A percentile compares a stretch with the other conserved stretches of the same genome.
These are phyloP conservation scores for Cheirogaleus major DNA, from an alignment of 2,797 vertebrate genomes.

Conservation along the genomic window DNA sequence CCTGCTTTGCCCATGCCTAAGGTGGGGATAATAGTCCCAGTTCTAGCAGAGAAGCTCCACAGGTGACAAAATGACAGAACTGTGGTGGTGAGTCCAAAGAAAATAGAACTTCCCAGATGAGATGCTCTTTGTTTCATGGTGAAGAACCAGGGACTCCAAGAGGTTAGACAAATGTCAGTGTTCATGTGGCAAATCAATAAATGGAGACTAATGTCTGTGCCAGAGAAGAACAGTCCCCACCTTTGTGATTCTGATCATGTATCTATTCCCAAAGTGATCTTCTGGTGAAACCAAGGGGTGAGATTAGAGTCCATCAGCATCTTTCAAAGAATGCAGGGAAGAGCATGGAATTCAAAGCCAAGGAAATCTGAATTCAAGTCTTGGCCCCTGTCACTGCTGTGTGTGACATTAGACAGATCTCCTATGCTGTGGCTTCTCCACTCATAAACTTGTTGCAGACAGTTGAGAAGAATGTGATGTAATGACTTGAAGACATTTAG, in stretches of 20 bases:
- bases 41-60: not conserved
- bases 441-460: not conserved
- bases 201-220: not conserved
- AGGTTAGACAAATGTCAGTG: not conserved
- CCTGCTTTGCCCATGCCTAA: not conserved
- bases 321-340: not conserved
- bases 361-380: not conserved
- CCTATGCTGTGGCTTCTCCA: not conserved
- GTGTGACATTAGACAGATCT: not conserved
- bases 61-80: not conserved
- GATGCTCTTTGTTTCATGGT: not conserved
- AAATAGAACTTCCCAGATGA: not conserved
- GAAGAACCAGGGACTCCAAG: not conserved
- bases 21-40: not conserved
- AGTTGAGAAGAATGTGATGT: not conserved
- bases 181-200: not conserved
- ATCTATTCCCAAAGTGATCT: not conserved
- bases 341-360: not conserved
- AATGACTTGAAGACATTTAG: not conserved
- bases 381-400: not conserved
- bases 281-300: not conserved
- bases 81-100: not conserved
- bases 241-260: not conserved
- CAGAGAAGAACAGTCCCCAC: not conserved
- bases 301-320: not conserved